Conservation (phyloP, 2,888 invertebrate species). For the Leptinotarsa peninsularis region DNA sequence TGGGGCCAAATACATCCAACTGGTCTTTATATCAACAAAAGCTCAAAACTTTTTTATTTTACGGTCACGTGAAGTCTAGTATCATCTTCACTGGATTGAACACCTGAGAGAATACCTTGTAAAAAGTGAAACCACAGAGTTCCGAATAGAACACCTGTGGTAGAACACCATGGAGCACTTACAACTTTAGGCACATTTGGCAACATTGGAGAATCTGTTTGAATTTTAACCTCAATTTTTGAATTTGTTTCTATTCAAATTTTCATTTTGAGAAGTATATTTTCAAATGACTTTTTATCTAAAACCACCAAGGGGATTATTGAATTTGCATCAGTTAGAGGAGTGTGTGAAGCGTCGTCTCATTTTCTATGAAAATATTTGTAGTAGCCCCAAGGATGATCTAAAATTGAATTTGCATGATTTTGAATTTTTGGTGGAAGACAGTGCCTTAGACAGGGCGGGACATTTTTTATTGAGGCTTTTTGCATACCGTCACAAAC, state of each 20-base stretch:
- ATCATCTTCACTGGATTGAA: too few relatives aligned
- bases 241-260: neutral
- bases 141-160: too few relatives aligned
- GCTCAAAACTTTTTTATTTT: too few relatives aligned
- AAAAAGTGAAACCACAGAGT: too few relatives aligned
- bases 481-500: conserved; percentile 60
- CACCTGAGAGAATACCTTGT: too few relatives aligned
- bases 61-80: too few relatives aligned
- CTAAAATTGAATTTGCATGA: conserved; percentile 30
- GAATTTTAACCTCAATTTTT: neutral
- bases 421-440: conserved; percentile 71
- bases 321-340: conserved; percentile 70
- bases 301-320: conserved; percentile 69
- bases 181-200: too few relatives aligned
- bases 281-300: conserved; percentile 67
- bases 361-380: conserved; percentile 66
- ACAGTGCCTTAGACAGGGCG: conserved; percentile 71
- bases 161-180: too few relatives aligned
- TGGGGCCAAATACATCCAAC: too few relatives aligned
- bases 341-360: conserved; percentile 69
- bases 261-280: neutral
- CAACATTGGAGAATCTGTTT: too few relatives aligned
- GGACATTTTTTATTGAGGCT: conserved; percentile 72
- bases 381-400: conserved; percentile 48
- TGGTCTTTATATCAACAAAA: too few relatives aligned